Evolutionary conservation across 2,888 invertebrate species (phyloP).

Genomic region (Tethea ocularis): DNA sequence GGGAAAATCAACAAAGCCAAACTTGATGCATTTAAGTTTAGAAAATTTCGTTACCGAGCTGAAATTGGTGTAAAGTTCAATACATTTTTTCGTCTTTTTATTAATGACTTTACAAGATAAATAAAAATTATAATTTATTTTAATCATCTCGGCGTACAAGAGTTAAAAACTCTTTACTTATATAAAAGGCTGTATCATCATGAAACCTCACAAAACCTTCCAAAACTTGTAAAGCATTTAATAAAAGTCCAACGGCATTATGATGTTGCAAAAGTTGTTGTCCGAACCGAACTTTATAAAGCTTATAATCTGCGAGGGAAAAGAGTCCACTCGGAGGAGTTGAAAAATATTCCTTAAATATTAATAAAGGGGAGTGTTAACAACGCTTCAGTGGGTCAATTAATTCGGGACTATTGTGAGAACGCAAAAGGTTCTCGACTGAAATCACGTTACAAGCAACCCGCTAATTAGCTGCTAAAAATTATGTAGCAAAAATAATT

Average conservation of each 20-base stretch:
- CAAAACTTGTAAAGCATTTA: constrained; percentile 30
- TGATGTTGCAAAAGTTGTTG: constrained; percentile 35
- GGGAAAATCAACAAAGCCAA: background rate
- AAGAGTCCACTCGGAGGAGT: constrained; percentile 27
- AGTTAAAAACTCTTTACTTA: no score
- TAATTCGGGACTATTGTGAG: constrained; percentile 23
- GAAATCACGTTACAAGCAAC: constrained; percentile 13
- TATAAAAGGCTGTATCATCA: no score
- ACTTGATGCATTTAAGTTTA: constrained; percentile 19
- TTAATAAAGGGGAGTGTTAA: constrained; percentile 30
- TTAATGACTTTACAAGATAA: no score
- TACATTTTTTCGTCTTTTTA: background rate
- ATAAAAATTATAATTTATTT: no score
- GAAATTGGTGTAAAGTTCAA: background rate
- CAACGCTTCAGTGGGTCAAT: constrained; percentile 27
- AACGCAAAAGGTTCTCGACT: constrained; percentile 23
- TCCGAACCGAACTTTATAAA: constrained; percentile 26
- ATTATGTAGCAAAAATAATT: constrained; percentile 22
- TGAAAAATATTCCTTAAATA: constrained; percentile 23
- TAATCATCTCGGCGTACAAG: no score
- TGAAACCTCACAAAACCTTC: constrained; percentile 17
- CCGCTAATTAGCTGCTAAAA: constrained; percentile 32
- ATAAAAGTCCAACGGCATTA: constrained; percentile 32
- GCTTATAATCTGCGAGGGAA: constrained; percentile 31
- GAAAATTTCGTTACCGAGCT: background rate